Evolutionary conservation across 2,888 invertebrate genomes (phyloP).

Genomic region (Poecilobothrus nobilitatus): DNA sequence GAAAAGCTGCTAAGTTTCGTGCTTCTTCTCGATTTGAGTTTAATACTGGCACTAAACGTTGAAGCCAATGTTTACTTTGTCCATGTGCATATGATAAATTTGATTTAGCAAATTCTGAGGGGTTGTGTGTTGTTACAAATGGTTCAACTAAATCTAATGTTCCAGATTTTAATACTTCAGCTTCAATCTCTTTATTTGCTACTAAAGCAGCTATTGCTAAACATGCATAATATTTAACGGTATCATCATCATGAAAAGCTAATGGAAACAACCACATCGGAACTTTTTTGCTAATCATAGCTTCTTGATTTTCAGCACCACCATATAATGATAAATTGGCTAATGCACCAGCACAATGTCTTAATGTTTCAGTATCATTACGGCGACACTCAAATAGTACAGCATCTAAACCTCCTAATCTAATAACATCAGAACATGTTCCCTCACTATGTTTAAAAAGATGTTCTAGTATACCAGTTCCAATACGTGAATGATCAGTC

Average conservation of each 20-base stretch:
- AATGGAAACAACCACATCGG: conserved; percentile 96
- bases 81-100: conserved; percentile 91
- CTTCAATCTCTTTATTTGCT: conserved; percentile 96
- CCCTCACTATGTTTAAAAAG: conserved; percentile 94
- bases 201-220: conserved; percentile 93
- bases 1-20: conserved; percentile 92
- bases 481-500: conserved; percentile 76
- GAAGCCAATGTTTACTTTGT: conserved; percentile 90
- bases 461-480: conserved; percentile 86
- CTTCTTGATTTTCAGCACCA: conserved; percentile 92
- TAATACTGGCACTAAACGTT: conserved; percentile 84
- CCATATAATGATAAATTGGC: conserved; percentile 95
- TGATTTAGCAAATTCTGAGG: conserved; percentile 87
- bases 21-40: conserved; percentile 94
- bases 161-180: conserved; percentile 91
- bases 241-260: conserved; percentile 93
- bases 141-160: conserved; percentile 94
- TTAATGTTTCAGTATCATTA: conserved; percentile 81
- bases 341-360: conserved; percentile 94
- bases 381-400: conserved; percentile 91
- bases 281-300: conserved; percentile 90
- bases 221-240: conserved; percentile 97
- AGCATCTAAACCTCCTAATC: conserved; percentile 85
- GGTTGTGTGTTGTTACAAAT: conserved; percentile 89
- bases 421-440: conserved; percentile 88